These are phyloP conservation scores for Hephaestus fuliginosus DNA, from an alignment of 2,797 vertebrate genomes.

Conservation along the genomic window DNA sequence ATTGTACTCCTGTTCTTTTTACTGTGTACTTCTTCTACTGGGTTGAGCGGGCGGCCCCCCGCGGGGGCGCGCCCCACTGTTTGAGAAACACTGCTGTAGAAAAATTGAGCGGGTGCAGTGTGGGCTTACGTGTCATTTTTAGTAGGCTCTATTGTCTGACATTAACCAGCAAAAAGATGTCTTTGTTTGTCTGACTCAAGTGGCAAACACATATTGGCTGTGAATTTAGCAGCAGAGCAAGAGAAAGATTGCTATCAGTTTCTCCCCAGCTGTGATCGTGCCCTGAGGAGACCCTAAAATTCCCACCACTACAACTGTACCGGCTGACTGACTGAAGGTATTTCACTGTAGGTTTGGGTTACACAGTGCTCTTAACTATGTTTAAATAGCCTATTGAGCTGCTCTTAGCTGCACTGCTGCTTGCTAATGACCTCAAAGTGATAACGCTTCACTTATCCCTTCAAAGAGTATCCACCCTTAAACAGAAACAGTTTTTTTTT, in stretches of 20 bases:
- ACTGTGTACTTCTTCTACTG: too few species aligned
- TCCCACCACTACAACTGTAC: conserved; percentile 33
- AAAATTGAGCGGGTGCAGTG: background rate
- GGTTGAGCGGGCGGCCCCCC: too few species aligned
- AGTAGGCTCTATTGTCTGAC: background rate
- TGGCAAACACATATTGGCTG: conserved; percentile 3
- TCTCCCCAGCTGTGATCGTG: conserved; percentile 20
- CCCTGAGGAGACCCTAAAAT: conserved; percentile 44
- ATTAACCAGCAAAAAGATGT: background rate
- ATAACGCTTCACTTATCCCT: conserved; percentile 54
- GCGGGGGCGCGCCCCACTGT: too few species aligned
- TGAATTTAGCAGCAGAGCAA: conserved; percentile 24
- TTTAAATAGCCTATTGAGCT: conserved; percentile 71
- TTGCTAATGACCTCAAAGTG: conserved; percentile 64
- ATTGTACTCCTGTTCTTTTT: too few species aligned
- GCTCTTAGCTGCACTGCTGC: conserved; percentile 59
- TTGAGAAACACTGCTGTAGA: background rate
- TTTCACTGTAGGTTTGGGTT: conserved; percentile 58
- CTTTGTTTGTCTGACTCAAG: conserved; percentile 19
- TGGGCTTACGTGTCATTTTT: background rate
- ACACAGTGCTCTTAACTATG: conserved; percentile 56
- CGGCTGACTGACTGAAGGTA: conserved; percentile 44
- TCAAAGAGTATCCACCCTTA: conserved; percentile 40
- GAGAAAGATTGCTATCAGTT: conserved; percentile 15
- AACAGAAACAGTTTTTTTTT: conserved; percentile 28